Percentiles rank a stretch among this genome's conserved stretches.
Evolutionary conservation across 1,140 invertebrate genomes (phyloP).

Genomic region (Drosophila sproati): DNA sequence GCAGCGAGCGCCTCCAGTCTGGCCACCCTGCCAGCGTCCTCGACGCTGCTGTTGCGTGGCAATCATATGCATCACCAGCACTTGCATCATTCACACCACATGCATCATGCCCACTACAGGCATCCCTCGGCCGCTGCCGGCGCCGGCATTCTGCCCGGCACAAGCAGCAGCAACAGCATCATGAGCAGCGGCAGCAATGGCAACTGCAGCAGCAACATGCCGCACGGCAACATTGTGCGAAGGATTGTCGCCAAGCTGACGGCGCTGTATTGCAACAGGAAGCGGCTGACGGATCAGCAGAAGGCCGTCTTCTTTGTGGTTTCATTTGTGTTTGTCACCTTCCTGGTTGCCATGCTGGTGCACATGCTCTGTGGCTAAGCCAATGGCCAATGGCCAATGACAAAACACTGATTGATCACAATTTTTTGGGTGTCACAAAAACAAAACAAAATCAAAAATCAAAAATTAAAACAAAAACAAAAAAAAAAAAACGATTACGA

Average conservation of each 20-base stretch:
- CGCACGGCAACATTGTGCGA: conserved; percentile 49
- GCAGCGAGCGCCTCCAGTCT: conserved; percentile 1
- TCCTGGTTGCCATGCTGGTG: conserved; percentile 78
- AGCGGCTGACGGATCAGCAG: conserved; percentile 78
- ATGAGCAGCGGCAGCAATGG: conserved; percentile 17
- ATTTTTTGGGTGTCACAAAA: conserved; percentile 70
- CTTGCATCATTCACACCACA: conserved; percentile 71
- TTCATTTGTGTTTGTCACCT: conserved; percentile 79
- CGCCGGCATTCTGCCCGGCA: background rate
- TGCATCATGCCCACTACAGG: conserved; percentile 67
- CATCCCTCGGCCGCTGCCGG: conserved; percentile 38
- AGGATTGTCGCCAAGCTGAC: conserved; percentile 64
- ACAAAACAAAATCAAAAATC: background rate
- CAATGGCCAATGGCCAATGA: background rate
- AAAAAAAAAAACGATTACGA: conserved; percentile 59
- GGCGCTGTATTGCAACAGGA: conserved; percentile 73
- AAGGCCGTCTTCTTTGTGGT: conserved; percentile 82
- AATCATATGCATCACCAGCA: conserved; percentile 64
- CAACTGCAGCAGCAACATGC: conserved; percentile 34
- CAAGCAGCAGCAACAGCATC: conserved; percentile 3
- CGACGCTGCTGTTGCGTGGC: conserved; percentile 36
- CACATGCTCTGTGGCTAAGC: conserved; percentile 69
- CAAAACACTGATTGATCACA: conserved; percentile 19
- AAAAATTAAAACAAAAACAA: background rate
- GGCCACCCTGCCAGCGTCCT: conserved; percentile 23